Evolutionary conservation across 2,797 vertebrate genomes (phyloP).

Genomic region (Peromyscus nudipes): DNA sequence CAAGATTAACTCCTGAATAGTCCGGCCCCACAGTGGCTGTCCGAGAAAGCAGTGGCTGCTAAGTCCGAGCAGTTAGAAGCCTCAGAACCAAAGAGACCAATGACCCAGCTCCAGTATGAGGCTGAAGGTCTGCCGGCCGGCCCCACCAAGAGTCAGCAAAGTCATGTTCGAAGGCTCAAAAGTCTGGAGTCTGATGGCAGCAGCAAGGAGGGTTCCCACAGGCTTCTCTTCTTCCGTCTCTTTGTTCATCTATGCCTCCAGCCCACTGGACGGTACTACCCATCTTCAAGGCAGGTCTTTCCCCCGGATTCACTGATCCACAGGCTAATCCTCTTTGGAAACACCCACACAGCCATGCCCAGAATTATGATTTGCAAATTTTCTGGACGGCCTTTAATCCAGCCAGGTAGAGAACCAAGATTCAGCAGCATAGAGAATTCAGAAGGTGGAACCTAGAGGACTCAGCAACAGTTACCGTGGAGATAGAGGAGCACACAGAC

Average conservation of each 20-base stretch:
- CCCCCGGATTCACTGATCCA: background rate
- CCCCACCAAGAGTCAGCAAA: no score
- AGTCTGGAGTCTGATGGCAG: background rate
- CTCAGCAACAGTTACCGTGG: background rate
- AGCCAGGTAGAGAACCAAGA: background rate
- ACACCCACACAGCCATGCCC: background rate
- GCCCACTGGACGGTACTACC: background rate
- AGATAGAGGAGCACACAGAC: background rate
- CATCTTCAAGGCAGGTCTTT: background rate
- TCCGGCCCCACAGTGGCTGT: background rate
- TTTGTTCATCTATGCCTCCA: background rate
- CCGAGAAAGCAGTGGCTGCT: background rate
- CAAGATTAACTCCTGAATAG: background rate
- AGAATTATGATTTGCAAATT: background rate
- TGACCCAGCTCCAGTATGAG: background rate
- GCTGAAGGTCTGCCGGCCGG: background rate
- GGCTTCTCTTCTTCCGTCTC: background rate
- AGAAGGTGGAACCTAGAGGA: background rate
- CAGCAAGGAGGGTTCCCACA: no score
- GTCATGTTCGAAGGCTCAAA: background rate
- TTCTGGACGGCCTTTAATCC: background rate
- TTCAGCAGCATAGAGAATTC: background rate
- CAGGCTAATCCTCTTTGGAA: background rate
- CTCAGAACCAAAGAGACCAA: background rate
- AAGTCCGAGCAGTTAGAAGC: background rate